These are phyloP conservation scores for Boulengeromyrus knoepffleri DNA, from an alignment of 2,113 vertebrate genomes.

Conservation along the genomic window DNA sequence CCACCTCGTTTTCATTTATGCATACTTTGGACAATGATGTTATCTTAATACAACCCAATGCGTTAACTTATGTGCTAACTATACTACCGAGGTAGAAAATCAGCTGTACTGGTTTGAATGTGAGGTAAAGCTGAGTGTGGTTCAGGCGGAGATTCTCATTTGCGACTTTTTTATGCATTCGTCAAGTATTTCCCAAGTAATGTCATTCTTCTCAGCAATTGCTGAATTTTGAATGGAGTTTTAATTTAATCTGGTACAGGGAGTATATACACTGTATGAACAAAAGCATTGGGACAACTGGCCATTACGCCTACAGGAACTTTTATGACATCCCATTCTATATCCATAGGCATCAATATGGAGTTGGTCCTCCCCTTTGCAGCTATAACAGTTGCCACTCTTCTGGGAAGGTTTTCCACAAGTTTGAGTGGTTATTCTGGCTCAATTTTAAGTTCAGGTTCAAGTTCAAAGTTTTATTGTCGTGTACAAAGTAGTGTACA, in stretches of 20 bases:
- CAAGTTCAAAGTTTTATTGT: too few relatives aligned
- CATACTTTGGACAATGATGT: too few relatives aligned
- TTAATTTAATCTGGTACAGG: neutral
- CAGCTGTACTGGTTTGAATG: neutral
- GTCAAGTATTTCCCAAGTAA: neutral
- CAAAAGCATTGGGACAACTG: neutral
- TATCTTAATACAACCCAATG: neutral
- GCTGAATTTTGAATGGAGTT: neutral
- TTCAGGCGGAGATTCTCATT: neutral
- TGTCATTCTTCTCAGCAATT: neutral
- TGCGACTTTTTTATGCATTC: neutral
- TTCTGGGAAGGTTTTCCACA: neutral
- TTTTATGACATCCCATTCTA: neutral
- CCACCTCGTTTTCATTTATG: too few relatives aligned
- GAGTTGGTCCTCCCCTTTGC: neutral
- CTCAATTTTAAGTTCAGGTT: neutral
- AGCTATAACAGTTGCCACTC: neutral
- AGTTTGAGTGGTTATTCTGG: neutral
- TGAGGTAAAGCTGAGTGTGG: neutral
- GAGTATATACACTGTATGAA: neutral
- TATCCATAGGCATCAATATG: neutral
- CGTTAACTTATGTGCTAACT: neutral
- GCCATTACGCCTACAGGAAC: neutral
- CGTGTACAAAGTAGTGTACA: too few relatives aligned
- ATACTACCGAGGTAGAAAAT: neutral